Percentiles rank a stretch among this genome's conserved stretches.
Conservation (phyloP, 1,140 invertebrate species). For the Lasaia peninsularis region DNA sequence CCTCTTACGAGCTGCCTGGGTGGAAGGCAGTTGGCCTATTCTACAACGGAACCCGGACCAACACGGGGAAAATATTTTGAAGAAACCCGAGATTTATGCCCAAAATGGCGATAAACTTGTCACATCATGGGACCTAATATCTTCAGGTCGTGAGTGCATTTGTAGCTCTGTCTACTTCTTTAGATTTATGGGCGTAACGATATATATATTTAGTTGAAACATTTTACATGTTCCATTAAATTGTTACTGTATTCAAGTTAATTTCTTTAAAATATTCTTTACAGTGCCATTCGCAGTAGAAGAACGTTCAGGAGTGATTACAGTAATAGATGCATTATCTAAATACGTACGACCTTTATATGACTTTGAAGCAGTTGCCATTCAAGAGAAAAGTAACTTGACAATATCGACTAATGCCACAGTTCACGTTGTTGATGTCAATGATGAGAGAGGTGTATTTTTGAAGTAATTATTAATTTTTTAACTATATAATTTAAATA, state of each 20-base stretch:
- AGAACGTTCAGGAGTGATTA: constrained; percentile 91
- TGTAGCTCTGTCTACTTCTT: too few species aligned
- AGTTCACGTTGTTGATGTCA: constrained; percentile 88
- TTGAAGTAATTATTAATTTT: constrained; percentile 83
- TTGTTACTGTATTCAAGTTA: not conserved
- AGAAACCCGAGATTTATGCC: too few species aligned
- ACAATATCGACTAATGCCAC: constrained; percentile 88
- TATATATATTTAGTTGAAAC: too few species aligned
- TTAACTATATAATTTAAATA: not conserved
- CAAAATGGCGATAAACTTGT: too few species aligned
- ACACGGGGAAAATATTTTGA: too few species aligned
- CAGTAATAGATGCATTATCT: constrained; percentile 86
- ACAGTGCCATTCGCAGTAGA: constrained; percentile 93
- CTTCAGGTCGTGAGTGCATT: too few species aligned
- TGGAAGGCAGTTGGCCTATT: too few species aligned
- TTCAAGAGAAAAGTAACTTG: constrained; percentile 78
- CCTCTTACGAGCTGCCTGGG: too few species aligned
- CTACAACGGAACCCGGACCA: too few species aligned
- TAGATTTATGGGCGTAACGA: too few species aligned
- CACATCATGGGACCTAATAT: too few species aligned
- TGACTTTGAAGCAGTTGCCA: constrained; percentile 89
- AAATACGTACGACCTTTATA: constrained; percentile 84
- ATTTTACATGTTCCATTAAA: too few species aligned
- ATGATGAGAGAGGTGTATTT: constrained; percentile 82
- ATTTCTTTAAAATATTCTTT: constrained; percentile 42